These are phyloP conservation scores for Pachyseris speciosa DNA, from an alignment of 64 coral and sea anemone genomes.

Conservation along the genomic window DNA sequence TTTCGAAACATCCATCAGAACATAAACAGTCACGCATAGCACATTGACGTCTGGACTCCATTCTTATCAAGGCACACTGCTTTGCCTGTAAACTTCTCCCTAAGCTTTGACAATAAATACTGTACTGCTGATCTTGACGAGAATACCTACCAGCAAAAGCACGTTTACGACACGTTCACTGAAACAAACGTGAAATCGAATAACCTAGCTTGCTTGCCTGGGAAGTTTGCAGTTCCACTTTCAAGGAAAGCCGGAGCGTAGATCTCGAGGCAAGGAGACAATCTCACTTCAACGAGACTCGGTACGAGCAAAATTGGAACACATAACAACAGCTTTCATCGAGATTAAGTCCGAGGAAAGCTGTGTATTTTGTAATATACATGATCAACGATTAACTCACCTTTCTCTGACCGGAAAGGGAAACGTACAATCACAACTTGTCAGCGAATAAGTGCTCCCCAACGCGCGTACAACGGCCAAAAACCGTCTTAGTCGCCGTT, in stretches of 20 bases:
- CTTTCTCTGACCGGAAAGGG: conserved; percentile 39
- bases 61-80: background rate
- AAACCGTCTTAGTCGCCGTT: background rate
- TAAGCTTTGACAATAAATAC: background rate
- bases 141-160: background rate
- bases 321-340: background rate
- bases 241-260: background rate
- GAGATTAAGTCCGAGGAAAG: background rate
- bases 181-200: conserved; percentile 40
- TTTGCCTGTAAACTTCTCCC: background rate
- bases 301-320: background rate
- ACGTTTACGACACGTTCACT: background rate
- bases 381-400: background rate
- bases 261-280: background rate
- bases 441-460: conserved; percentile 2
- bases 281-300: background rate
- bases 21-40: no score
- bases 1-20: background rate
- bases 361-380: background rate
- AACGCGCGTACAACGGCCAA: background rate
- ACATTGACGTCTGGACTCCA: no score
- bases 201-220: background rate
- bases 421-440: conserved; percentile 9
- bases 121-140: background rate
- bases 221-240: background rate